Evolutionary conservation across 1,140 invertebrate species (phyloP).

Genomic region (Drosophila rufa): DNA sequence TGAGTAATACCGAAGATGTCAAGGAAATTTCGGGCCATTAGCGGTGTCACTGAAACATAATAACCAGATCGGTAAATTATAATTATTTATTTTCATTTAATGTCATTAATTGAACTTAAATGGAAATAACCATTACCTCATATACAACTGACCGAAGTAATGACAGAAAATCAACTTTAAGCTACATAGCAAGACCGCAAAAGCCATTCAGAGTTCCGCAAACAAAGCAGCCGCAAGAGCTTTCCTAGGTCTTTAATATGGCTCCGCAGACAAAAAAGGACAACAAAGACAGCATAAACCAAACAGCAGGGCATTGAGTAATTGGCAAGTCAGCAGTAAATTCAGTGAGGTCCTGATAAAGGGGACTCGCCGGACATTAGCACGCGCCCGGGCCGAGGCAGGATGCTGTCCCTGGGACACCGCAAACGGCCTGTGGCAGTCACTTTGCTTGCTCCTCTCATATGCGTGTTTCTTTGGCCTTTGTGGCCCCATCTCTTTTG

Average conservation of each 20-base stretch:
- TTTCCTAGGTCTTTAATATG: slow-evolving; percentile 2
- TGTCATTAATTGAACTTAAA: too few relatives aligned
- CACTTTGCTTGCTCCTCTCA: slow-evolving; percentile 14
- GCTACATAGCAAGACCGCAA: neutral
- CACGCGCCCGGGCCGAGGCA: slow-evolving; percentile 3
- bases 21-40: neutral
- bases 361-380: slow-evolving; percentile 20
- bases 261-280: neutral
- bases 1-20: neutral
- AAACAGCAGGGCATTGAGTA: slow-evolving; percentile 52
- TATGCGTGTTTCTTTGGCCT: slow-evolving; percentile 7
- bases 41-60: neutral
- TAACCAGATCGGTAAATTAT: neutral
- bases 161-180: neutral
- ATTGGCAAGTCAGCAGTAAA: slow-evolving; percentile 67
- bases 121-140: neutral
- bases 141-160: neutral
- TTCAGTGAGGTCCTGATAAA: slow-evolving; percentile 25
- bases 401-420: slow-evolving; percentile 5
- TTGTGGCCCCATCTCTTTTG: slow-evolving; percentile 3
- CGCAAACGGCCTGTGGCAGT: slow-evolving; percentile 30
- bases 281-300: neutral
- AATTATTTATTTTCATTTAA: neutral
- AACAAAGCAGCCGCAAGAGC: neutral
- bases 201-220: neutral